These are phyloP conservation scores for Drosophila nikananu DNA, from an alignment of 1,140 invertebrate genomes.

Conservation along the genomic window DNA sequence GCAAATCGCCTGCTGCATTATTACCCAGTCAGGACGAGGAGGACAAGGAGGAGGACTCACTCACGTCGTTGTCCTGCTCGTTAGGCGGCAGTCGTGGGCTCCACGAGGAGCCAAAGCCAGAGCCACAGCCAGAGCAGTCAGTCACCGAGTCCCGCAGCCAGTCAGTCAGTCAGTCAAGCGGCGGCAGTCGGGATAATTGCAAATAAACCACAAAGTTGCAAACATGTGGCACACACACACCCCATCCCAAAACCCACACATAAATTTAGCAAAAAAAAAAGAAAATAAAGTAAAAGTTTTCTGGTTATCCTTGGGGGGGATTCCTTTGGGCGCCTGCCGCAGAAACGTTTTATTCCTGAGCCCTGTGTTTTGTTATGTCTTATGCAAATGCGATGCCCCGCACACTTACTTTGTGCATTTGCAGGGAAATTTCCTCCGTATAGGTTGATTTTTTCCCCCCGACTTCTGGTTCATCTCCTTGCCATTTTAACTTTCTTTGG, in stretches of 20 bases:
- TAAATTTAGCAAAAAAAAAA: constrained; percentile 53
- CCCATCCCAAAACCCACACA: constrained; percentile 21
- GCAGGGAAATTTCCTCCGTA: constrained; percentile 62
- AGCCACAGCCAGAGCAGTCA: constrained; percentile 23
- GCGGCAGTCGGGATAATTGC: constrained; percentile 72
- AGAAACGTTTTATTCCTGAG: constrained; percentile 63
- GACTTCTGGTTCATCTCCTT: constrained; percentile 34
- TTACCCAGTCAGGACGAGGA: constrained; percentile 28
- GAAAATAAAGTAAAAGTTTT: constrained; percentile 55
- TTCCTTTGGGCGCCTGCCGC: constrained; percentile 36
- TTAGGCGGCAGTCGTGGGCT: constrained; percentile 28
- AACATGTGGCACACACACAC: constrained; percentile 59
- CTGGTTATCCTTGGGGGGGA: constrained; percentile 36
- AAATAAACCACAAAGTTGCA: constrained; percentile 83
- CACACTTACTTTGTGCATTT: constrained; percentile 53
- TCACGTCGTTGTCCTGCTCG: constrained; percentile 65
- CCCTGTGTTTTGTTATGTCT: constrained; percentile 65
- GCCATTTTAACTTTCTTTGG: constrained; percentile 36
- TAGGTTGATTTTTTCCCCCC: constrained; percentile 64
- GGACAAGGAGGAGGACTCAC: constrained; percentile 40
- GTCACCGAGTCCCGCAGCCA: constrained; percentile 15
- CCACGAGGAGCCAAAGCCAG: constrained; percentile 15
- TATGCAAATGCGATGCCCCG: constrained; percentile 69
- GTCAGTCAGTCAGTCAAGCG: constrained; percentile 42
- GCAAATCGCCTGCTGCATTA: constrained; percentile 72